phyloP scores from a whole-genome alignment of 2,797 vertebrate genomes.

The Enteromius afrohamiltoni region DNA sequence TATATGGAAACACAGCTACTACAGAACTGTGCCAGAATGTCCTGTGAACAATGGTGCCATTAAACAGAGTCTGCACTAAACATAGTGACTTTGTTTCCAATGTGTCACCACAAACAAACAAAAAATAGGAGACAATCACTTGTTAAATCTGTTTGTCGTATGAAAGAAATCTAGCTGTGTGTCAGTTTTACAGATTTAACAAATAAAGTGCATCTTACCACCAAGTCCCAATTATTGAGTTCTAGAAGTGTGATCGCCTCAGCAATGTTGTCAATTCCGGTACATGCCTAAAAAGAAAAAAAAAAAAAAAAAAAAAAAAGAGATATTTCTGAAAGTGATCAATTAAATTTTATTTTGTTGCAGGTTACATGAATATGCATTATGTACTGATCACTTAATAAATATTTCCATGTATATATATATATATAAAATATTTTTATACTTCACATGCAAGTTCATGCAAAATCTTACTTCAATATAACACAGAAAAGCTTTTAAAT shows the following conservation, averaged over 20 bases:
- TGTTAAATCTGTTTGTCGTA: slow-evolving; percentile 12
- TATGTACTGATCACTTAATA: neutral
- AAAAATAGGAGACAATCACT: slow-evolving; percentile 5
- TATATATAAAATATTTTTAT: no score
- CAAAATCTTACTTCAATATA: neutral
- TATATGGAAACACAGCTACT: neutral
- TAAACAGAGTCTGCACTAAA: slow-evolving; percentile 41
- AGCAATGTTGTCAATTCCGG: slow-evolving; percentile 99
- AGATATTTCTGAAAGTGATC: neutral
- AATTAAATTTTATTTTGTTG: neutral
- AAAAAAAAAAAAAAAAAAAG: slow-evolving; percentile 63
- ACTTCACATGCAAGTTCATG: neutral
- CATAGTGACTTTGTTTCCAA: slow-evolving; percentile 49
- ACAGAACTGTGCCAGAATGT: slow-evolving; percentile 35
- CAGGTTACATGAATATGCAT: neutral
- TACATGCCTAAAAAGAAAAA: no score
- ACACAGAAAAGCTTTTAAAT: neutral
- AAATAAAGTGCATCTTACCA: slow-evolving; percentile 85
- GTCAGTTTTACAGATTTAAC: neutral
- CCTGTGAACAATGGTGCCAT: slow-evolving; percentile 45
- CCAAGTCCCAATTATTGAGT: slow-evolving; percentile 99
- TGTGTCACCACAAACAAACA: slow-evolving; percentile 23
- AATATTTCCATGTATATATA: neutral
- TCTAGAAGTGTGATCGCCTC: slow-evolving; percentile 99
- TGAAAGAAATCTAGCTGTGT: neutral